A percentile compares a stretch with the other conserved stretches of the same genome.
Evolutionary conservation across 2,113 vertebrate genomes (phyloP).

Genomic region (Eurystomus gularis): DNA sequence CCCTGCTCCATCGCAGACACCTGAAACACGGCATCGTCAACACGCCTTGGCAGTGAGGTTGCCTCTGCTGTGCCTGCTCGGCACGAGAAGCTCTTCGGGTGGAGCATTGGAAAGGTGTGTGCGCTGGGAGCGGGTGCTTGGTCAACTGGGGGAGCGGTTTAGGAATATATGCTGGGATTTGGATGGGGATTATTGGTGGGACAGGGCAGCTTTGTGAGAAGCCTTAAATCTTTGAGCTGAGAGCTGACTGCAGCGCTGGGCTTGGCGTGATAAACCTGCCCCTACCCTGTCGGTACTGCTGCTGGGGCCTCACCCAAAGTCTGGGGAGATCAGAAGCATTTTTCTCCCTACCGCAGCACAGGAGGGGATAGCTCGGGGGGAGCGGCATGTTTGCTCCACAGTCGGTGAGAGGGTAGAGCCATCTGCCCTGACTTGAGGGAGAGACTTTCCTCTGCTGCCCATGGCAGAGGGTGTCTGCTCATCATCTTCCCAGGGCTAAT

Average conservation of each 20-base stretch:
- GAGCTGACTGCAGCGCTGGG: background rate
- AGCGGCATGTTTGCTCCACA: background rate
- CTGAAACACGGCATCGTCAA: rapidly evolving
- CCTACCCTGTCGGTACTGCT: background rate
- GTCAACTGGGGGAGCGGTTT: rapidly evolving
- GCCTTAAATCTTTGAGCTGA: background rate
- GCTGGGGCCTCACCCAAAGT: background rate
- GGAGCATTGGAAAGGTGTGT: background rate
- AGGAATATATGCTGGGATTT: background rate
- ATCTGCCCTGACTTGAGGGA: background rate
- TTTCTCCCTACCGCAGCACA: background rate
- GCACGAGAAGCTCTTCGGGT: background rate
- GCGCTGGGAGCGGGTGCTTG: background rate
- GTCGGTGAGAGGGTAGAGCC: background rate
- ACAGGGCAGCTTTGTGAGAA: background rate
- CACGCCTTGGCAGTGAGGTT: rapidly evolving
- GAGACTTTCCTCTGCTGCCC: background rate
- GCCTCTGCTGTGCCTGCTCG: rapidly evolving
- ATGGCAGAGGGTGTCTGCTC: background rate
- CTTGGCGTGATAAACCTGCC: background rate
- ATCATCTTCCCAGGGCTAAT: background rate
- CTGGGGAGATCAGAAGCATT: background rate
- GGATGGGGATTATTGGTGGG: background rate
- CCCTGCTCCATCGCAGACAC: background rate
- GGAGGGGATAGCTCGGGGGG: background rate